A percentile compares a stretch with the other conserved stretches of the same genome.
phyloP scores from a whole-genome alignment of 1,140 invertebrate species.

The Macrotrachela quadricornifera region DNA sequence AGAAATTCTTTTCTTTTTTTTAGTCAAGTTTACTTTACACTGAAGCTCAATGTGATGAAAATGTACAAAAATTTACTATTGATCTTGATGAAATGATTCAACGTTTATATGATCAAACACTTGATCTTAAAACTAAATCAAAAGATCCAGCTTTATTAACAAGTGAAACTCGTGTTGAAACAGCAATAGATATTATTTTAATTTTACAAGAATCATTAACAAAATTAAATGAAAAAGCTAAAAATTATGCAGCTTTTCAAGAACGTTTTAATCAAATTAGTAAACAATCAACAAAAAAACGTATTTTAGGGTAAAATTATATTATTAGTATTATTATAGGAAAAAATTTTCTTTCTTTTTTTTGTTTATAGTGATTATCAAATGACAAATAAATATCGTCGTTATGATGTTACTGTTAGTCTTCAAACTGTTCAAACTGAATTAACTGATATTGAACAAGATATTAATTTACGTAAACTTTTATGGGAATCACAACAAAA shows the following conservation, averaged over 20 bases:
- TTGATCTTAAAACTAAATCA: slow-evolving; percentile 20
- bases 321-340: too few relatives aligned
- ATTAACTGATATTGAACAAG: slow-evolving; percentile 25
- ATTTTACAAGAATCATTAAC: slow-evolving; percentile 15
- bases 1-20: too few relatives aligned
- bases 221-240: slow-evolving; percentile 16
- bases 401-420: slow-evolving; percentile 11
- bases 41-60: slow-evolving; percentile 30
- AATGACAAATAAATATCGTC: too few relatives aligned
- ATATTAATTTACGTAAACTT: slow-evolving; percentile 22
- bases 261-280: slow-evolving; percentile 22
- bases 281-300: neutral
- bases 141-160: slow-evolving; percentile 22
- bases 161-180: slow-evolving; percentile 18
- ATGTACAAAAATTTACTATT: slow-evolving; percentile 26
- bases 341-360: too few relatives aligned
- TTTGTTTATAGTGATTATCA: too few relatives aligned
- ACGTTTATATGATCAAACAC: slow-evolving; percentile 18
- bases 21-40: slow-evolving; percentile 25
- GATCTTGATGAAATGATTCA: slow-evolving; percentile 22
- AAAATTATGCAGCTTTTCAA: slow-evolving; percentile 26
- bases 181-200: slow-evolving; percentile 20
- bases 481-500: slow-evolving; percentile 27
- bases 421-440: slow-evolving; percentile 22
- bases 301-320: neutral